Conservation (phyloP, 2,797 vertebrate species). For the Ptychobarbus kaznakovi region DNA sequence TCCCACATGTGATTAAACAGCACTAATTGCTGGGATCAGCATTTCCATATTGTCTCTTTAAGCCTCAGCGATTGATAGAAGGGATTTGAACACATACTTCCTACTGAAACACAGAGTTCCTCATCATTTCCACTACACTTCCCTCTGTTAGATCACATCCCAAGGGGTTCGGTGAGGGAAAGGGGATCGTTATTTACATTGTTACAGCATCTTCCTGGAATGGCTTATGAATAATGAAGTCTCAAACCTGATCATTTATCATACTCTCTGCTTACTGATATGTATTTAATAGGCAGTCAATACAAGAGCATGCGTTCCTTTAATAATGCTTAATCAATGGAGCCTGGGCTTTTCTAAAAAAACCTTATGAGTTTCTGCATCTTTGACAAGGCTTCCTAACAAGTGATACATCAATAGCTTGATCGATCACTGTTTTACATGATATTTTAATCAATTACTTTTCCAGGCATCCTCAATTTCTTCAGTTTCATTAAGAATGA, state of each 20-base stretch:
- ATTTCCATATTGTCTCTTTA: constrained; percentile 32
- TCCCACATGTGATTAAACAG: constrained; percentile 25
- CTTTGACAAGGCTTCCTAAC: constrained; percentile 48
- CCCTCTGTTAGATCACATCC: constrained; percentile 19
- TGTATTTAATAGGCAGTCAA: constrained; percentile 57
- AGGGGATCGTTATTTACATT: constrained; percentile 43
- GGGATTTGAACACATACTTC: constrained; percentile 21
- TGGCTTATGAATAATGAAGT: constrained; percentile 60
- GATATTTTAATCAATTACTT: constrained; percentile 29
- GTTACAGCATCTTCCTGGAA: constrained; percentile 56
- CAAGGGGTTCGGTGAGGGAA: neutral
- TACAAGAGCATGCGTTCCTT: constrained; percentile 38
- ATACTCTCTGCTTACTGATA: constrained; percentile 52
- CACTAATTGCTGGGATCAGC: constrained; percentile 37
- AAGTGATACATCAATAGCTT: constrained; percentile 49
- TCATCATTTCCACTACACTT: constrained; percentile 1
- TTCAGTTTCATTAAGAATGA: constrained; percentile 12
- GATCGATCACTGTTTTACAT: constrained; percentile 32
- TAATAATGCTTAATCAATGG: constrained; percentile 57
- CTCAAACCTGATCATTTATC: constrained; percentile 54
- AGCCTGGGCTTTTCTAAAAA: constrained; percentile 44
- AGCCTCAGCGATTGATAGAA: constrained; percentile 23
- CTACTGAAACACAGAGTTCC: constrained; percentile 19
- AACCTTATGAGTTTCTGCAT: constrained; percentile 44
- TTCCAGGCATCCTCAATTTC: neutral